Base-by-base conservation (phyloP, 2,113 vertebrate species). In the Tiliqua scincoides region DNA sequence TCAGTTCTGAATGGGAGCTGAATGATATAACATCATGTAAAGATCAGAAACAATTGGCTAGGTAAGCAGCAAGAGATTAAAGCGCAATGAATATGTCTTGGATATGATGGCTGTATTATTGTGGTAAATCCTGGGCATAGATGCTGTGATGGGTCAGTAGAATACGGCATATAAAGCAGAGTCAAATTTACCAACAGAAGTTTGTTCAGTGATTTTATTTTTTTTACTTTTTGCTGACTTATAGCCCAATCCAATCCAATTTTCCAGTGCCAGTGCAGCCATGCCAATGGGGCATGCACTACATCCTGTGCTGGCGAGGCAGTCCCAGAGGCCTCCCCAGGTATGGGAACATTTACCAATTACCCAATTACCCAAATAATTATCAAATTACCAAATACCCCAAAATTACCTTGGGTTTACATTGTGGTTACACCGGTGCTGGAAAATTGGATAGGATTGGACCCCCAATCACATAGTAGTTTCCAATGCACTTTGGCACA, bases 1-100 rank as follows among this genome's bases (percentile, higher is more conserved):
- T 93, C 88, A 63, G 85, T 35, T 87, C 48, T 82, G 73, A 82
- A 85, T 87, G 83, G 87, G 77, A n/a, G 20, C 43, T 84, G 86
- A 35, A 75, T 86, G 73, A 43, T 81, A 5, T 20, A 82, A 80
- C 63, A 86, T 70, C 84, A 4, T 3, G 23, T 88, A 80, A 52
- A 84, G 77, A 83, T 86, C 81, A 65, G 63, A 82, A 76, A 82
- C 27, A 77, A 84, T 62, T 74, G 88, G 52, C 0, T 0, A 63
- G 59, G 27, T 8, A 17, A 89, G 82, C 72, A 71, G 2, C 0
- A 82, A 84, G 77, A 62, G 81, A 18, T 35, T 80, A 76, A 71
- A 73, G 43, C 23, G 62, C 68, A 63, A 68, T 87, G 78, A 65
- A 85, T 59, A 3, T 59, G 30, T 74, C 79, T 86, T 79, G 9